Base-by-base conservation (phyloP, 2,113 vertebrate genomes). In the Bothrops jararaca region DNA sequence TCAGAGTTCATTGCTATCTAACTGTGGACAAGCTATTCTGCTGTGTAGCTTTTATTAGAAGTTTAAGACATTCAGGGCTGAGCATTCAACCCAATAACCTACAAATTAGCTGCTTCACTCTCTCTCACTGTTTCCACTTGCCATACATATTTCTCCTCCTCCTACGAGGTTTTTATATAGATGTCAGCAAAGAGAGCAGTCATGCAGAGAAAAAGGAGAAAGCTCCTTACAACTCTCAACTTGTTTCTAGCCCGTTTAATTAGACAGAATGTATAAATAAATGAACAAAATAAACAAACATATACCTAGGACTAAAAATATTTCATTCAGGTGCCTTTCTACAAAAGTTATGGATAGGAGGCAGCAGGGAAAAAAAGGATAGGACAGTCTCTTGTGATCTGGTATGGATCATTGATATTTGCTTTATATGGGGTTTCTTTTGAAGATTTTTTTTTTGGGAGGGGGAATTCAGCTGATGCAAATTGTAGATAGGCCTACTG, bases 181-280 rank as follows among this genome's bases (percentile, higher is more conserved):
- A 93, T 93, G 39, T 88, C 91, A 97, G 22, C 22, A 90, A 88
- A 89, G 85, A 26, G 20, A 15, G 11, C 52, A 93, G 85, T 53
- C 60, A 85, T 26, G 60, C 50, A 91, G 29, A 91, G 74, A 91
- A 89, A 11, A 74, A 5, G 29, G 48, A 88, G 52, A 90, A 91
- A 5, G 29, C 8, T 3, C 90, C 88, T 87, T 39, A 86, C 0
- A 15, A 45, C 89, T 94, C 86, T 85, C 45, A 57, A 15, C 54
- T 92, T 86, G 18, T 85, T 94, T 93, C 90, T 93, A 45, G 5
- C 57, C 60, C 42, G 89, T 90, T 56, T 88, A 88, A 53, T 57
- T 56, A 45, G 13, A 58, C 22, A 0, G 0, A 74, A 26, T 13
- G 1, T 80, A 52, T 85, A 57, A 89, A 80, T 80, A 91, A 88